Base-by-base conservation (phyloP, 2,797 vertebrate genomes). In the Hephaestus fuliginosus region DNA sequence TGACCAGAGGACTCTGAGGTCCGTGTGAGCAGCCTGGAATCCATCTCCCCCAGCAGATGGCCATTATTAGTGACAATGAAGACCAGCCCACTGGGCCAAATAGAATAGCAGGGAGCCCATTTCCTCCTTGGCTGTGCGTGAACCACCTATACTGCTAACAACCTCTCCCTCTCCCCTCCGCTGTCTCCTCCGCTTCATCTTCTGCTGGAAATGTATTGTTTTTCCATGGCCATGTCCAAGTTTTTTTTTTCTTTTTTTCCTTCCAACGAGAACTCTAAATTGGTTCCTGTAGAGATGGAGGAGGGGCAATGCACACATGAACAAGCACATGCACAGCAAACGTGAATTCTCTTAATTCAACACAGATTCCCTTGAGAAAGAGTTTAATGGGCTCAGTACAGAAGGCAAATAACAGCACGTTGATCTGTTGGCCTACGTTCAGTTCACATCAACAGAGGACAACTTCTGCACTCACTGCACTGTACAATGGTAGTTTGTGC, bases 11-110 rank as follows among this genome's bases (percentile, higher is more conserved):
- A 71, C 69, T 74, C 70, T 13, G 80, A 80, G 83, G 81, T 86
- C 82, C 80, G 81, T 70, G 52, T 57, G 46, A 75, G 69, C 81
- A 61, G 89, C 89, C 90, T 93, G 92, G 86, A 89, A 85, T 79
- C 74, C 70, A 62, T 92, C 85, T 88, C 71, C 48, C 41, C 52
- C 76, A 78, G 89, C 93, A 93, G 92, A 92, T 93, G 91, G 93
- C 66, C 88, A 62, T 89, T 88, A 93, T 94, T 93, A 93, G 86
- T 82, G 86, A 90, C 88, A 86, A 84, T 92, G 86, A 85, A 85
- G 85, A 78, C 61, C 25, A 11, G 56, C 77, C 84, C 70, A 57
- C 80, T 12, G 76, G 72, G 65, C 86, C 86, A 84, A 90, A 91
- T 80, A 56, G 67, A 90, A 90, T 87, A 85, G 89, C 58, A 68